A percentile compares a stretch with the other conserved stretches of the same genome.
These are phyloP conservation scores for Cacatua alba DNA, from an alignment of 2,113 vertebrate genomes.

Conservation along the genomic window DNA sequence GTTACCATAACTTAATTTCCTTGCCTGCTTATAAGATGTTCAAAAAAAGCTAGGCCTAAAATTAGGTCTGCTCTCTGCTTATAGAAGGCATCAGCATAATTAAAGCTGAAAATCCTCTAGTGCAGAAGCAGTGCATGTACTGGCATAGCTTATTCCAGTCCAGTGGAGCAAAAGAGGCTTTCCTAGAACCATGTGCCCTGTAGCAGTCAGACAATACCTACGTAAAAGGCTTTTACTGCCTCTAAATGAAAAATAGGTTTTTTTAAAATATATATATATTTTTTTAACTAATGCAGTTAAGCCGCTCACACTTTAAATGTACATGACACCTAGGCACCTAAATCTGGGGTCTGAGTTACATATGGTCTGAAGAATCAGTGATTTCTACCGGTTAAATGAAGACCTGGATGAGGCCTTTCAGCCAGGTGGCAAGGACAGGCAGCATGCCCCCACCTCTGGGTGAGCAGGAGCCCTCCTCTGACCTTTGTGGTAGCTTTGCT, in stretches of 20 bases:
- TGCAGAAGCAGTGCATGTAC: constrained; percentile 3
- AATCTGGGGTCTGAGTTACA: not conserved
- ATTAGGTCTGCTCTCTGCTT: constrained; percentile 4
- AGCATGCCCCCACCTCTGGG: fast-evolving
- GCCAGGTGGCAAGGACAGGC: not conserved
- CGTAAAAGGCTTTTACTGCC: not conserved
- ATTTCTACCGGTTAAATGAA: not conserved
- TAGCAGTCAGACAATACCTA: not conserved
- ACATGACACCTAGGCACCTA: not conserved
- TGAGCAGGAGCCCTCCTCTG: not conserved
- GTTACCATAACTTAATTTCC: not conserved
- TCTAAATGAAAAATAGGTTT: not conserved
- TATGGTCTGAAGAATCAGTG: not conserved
- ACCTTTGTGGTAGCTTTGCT: not conserved
- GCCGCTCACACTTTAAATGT: not conserved
- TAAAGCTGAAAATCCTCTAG: constrained; percentile 27
- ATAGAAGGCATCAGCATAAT: constrained; percentile 21
- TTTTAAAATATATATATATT: not conserved
- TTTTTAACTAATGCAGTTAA: not conserved
- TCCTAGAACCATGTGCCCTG: not conserved
- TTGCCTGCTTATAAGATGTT: not conserved
- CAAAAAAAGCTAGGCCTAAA: constrained; percentile 1
- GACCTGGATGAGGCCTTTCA: not conserved
- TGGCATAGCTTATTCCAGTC: constrained; percentile 10
- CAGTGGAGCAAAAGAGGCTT: constrained; percentile 21